These are phyloP conservation scores for Brachystomella parvula DNA, from an alignment of 1,140 invertebrate genomes.

Conservation along the genomic window DNA sequence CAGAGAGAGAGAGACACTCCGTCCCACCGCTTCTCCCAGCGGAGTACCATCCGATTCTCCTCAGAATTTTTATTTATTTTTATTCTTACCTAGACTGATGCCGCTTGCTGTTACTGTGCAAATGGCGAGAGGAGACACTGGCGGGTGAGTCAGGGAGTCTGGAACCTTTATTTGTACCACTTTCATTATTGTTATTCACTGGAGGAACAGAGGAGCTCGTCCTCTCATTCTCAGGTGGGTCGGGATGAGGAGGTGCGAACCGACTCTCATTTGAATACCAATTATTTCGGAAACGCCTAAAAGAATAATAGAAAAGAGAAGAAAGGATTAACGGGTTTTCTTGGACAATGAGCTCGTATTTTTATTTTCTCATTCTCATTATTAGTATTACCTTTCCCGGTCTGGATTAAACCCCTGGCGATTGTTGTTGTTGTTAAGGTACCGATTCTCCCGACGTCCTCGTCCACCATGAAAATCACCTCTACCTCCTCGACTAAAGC, in stretches of 20 bases:
- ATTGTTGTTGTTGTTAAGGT: constrained; percentile 25
- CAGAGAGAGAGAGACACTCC: too few relatives aligned
- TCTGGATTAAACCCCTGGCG: constrained; percentile 27
- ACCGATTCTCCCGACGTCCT: constrained; percentile 34
- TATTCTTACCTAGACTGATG: constrained; percentile 35
- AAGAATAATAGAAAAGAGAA: not conserved
- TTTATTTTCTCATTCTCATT: not conserved
- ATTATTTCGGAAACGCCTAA: constrained; percentile 2
- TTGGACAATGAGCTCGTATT: not conserved
- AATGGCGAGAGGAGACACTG: constrained; percentile 34
- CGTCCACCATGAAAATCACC: constrained; percentile 35
- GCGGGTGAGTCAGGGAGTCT: constrained; percentile 34
- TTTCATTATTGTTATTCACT: constrained; percentile 28
- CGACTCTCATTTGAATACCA: constrained; percentile 36
- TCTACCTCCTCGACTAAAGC: constrained; percentile 36
- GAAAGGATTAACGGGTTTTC: too few relatives aligned
- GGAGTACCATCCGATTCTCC: too few relatives aligned
- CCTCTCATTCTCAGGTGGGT: constrained; percentile 29
- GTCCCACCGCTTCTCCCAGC: too few relatives aligned
- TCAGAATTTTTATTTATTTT: not conserved
- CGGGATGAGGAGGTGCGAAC: constrained; percentile 36
- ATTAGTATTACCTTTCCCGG: constrained; percentile 13
- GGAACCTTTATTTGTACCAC: constrained; percentile 24
- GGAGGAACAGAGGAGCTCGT: constrained; percentile 19
- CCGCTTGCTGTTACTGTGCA: constrained; percentile 34